A percentile compares a stretch with the other conserved stretches of the same genome.
These are phyloP conservation scores for Mythimna impura DNA, from an alignment of 2,888 invertebrate genomes.

Conservation along the genomic window DNA sequence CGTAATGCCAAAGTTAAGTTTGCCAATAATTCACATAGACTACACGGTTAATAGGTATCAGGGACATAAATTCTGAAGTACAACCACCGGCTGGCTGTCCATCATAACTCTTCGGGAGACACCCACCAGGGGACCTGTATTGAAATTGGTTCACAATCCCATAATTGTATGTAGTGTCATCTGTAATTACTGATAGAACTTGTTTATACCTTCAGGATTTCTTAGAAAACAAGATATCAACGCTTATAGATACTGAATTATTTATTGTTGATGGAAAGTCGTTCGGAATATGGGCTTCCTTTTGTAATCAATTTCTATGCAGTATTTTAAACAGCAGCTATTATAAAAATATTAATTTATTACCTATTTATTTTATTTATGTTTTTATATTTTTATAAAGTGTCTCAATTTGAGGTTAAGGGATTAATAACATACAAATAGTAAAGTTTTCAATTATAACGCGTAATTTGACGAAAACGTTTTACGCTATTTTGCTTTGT, in stretches of 20 bases:
- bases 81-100: conserved; percentile 65
- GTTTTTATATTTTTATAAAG: no score
- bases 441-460: no score
- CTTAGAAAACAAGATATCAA: conserved; percentile 45
- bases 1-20: conserved; percentile 24
- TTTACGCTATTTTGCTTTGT: no score
- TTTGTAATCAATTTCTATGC: neutral
- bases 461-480: no score
- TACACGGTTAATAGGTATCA: conserved; percentile 71
- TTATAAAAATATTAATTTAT: no score
- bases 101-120: conserved; percentile 69
- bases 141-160: conserved; percentile 52
- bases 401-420: no score
- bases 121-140: conserved; percentile 60
- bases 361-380: no score
- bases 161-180: conserved; percentile 54
- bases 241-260: conserved; percentile 32
- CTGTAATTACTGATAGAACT: conserved; percentile 37
- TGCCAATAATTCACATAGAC: conserved; percentile 53
- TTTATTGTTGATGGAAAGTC: conserved; percentile 34
- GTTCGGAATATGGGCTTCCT: neutral
- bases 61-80: conserved; percentile 73
- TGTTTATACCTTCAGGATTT: conserved; percentile 48
- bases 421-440: no score
- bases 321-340: neutral